Evolutionary conservation across 2,888 invertebrate genomes (phyloP).

Genomic region (Hydriomena furcata): DNA sequence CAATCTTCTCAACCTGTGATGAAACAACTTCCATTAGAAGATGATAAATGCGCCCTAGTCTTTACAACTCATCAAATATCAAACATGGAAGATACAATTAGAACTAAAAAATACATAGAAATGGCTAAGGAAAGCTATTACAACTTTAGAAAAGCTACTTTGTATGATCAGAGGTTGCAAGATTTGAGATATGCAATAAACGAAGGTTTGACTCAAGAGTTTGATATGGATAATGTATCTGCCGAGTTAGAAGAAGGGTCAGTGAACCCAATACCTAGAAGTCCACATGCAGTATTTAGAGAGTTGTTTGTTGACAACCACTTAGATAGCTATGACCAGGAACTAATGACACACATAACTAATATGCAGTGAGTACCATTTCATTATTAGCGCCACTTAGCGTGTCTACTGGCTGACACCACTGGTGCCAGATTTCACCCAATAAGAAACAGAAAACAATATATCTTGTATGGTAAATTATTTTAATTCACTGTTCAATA

Average conservation of each 20-base stretch:
- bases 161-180: constrained; percentile 73
- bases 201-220: constrained; percentile 74
- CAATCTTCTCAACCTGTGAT: constrained; percentile 42
- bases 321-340: constrained; percentile 70
- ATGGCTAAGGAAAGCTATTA: constrained; percentile 77
- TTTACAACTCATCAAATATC: constrained; percentile 65
- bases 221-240: constrained; percentile 49
- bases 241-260: constrained; percentile 35
- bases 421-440: no score
- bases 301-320: constrained; percentile 72
- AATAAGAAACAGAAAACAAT: no score
- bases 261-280: constrained; percentile 49
- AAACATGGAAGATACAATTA: constrained; percentile 59
- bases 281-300: constrained; percentile 74
- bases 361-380: constrained; percentile 69
- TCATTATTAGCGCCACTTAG: background rate
- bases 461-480: no score
- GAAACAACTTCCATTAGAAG: constrained; percentile 56
- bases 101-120: constrained; percentile 64
- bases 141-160: constrained; percentile 73
- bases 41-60: constrained; percentile 74
- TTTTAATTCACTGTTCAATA: background rate
- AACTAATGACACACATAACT: constrained; percentile 66
- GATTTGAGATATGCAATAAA: constrained; percentile 76
- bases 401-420: no score